Percentiles rank a stretch among this genome's conserved stretches.
Conservation (phyloP, 2,888 invertebrate genomes). For the Drosophila bunnanda region DNA sequence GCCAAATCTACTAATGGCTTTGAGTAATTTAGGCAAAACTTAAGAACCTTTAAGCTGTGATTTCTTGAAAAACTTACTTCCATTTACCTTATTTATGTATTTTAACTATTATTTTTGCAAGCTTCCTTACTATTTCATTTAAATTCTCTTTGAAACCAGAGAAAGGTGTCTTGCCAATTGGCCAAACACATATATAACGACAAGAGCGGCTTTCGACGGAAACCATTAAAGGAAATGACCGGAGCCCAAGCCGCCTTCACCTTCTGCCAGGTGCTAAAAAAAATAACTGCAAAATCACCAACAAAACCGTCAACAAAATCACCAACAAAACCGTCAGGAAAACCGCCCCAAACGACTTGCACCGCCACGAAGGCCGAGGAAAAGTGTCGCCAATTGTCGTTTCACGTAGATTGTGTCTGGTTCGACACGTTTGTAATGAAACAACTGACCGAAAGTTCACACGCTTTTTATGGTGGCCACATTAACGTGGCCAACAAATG, state of each 20-base stretch:
- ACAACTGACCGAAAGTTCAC: slow-evolving; percentile 51
- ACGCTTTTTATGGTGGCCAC: slow-evolving; percentile 54
- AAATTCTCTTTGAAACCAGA: slow-evolving; percentile 1
- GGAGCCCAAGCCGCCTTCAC: slow-evolving; percentile 30
- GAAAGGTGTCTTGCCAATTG: slow-evolving; percentile 27
- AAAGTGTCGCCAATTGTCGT: slow-evolving; percentile 44
- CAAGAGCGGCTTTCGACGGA: slow-evolving; percentile 21
- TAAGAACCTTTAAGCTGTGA: not conserved
- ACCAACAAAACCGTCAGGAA: slow-evolving; percentile 12
- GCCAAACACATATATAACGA: not conserved
- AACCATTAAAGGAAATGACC: slow-evolving; percentile 32
- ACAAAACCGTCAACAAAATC: slow-evolving; percentile 8
- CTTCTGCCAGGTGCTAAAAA: slow-evolving; percentile 23
- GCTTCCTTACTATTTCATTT: not conserved
- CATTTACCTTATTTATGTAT: not conserved
- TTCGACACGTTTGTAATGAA: slow-evolving; percentile 49
- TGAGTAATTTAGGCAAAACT: not conserved
- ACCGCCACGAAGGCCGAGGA: slow-evolving; percentile 39
- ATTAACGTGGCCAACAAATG: slow-evolving; percentile 59
- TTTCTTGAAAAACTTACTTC: not conserved
- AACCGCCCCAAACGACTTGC: slow-evolving; percentile 23
- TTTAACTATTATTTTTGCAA: not conserved
- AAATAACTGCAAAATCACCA: slow-evolving; percentile 13
- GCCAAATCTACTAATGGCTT: not conserved
- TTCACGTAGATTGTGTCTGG: slow-evolving; percentile 30